Base-by-base conservation (phyloP, 2,888 invertebrate genomes). In the Synanthedon myopaeformis region DNA sequence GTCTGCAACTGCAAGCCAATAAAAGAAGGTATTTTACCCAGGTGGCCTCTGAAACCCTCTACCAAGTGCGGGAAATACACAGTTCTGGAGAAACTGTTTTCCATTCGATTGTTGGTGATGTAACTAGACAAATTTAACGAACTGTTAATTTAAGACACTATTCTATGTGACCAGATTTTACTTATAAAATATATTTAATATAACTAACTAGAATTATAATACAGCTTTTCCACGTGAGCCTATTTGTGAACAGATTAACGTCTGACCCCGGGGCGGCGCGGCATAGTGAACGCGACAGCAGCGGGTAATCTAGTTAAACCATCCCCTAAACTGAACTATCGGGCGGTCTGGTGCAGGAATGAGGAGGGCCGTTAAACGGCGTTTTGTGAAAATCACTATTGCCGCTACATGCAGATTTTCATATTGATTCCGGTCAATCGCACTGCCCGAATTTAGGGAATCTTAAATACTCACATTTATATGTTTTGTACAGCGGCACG, bases 241-340 rank as follows among this genome's bases (percentile, higher is more conserved):
- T 76, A 78, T 81, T 82, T 81, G 69, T 72, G 69, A 64, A 66
- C 66, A 76, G 77, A 81, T 82, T 79, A 80, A 74, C 79, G 69
- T 68, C 65, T 69, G 72, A 65, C 59, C 61, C 60, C 56, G 55
- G 53, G 52, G 55, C 55, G 50, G 53, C 52, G 41, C 45, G 59
- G 54, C 35, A 10, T 35, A 35, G 2, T 35, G 35, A 10, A 35
- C 35, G 35, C 35, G 35, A 35, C 35, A 67, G 65, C 70, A 65
- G 57, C 59, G 67, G 66, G 65, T 75, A 75, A 77, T 76, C 72
- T 67, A 70, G 71, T 76, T 73, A 72, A 69, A 61, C 61, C 66
- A 60, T 61, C 64, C 60, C 62, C 59, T 45, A n/a, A 23, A 17
- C 41, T 23, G n/a, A 48, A 52, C 42, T 52, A 52, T 50, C 58